These are phyloP conservation scores for Muscidifurax raptorellus DNA, from an alignment of 1,140 invertebrate species.

Conservation along the genomic window DNA sequence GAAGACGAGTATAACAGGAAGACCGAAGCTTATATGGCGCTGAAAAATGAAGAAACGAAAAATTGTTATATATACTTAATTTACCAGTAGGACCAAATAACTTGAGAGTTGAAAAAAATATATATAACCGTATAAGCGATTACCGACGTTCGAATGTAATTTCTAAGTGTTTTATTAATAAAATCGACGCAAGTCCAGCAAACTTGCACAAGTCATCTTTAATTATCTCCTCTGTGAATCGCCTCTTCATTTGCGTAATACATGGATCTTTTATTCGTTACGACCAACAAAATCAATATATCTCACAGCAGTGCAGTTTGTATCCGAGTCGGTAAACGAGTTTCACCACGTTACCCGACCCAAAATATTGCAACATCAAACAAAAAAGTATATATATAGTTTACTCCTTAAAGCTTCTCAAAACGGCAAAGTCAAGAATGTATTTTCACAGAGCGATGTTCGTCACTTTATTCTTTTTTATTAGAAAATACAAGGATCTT, in stretches of 20 bases:
- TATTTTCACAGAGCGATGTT: not conserved
- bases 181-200: slow-evolving; percentile 52
- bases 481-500: slow-evolving; percentile 37
- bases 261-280: not conserved
- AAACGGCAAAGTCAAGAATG: not conserved
- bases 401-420: too few species aligned
- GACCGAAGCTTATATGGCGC: not conserved
- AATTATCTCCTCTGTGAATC: not conserved
- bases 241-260: not conserved
- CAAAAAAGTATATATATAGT: too few species aligned
- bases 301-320: too few species aligned
- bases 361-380: too few species aligned
- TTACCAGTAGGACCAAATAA: slow-evolving; percentile 67
- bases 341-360: too few species aligned
- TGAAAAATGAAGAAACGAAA: slow-evolving; percentile 34
- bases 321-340: too few species aligned
- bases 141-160: slow-evolving; percentile 65
- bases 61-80: slow-evolving; percentile 65
- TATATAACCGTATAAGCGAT: slow-evolving; percentile 61
- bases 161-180: slow-evolving; percentile 71
- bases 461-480: not conserved
- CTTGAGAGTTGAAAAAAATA: slow-evolving; percentile 57
- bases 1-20: not conserved
- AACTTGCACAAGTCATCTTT: slow-evolving; percentile 34
- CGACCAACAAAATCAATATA: too few species aligned